These are phyloP conservation scores for Zaprionus vittiger DNA, from an alignment of 1,140 invertebrate species.

Conservation along the genomic window DNA sequence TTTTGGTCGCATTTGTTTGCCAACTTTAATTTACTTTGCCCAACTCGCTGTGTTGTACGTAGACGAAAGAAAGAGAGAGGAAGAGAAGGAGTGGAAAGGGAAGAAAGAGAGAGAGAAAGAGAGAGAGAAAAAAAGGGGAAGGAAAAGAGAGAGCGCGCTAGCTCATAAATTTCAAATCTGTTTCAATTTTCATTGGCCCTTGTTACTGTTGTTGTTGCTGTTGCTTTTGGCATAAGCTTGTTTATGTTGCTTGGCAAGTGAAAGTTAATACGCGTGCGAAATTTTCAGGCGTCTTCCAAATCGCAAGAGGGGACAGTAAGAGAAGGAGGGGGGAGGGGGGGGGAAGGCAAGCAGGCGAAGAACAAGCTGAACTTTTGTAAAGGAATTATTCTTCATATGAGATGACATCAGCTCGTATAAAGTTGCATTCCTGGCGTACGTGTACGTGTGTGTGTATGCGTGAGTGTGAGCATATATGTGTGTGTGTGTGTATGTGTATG, in stretches of 20 bases:
- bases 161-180: conserved; percentile 78
- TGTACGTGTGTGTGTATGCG: conserved; percentile 10
- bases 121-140: no score
- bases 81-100: conserved; percentile 15
- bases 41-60: conserved; percentile 16
- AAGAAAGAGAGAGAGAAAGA: neutral
- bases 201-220: conserved; percentile 14
- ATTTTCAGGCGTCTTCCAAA: conserved; percentile 44
- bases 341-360: conserved; percentile 15
- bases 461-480: conserved; percentile 4
- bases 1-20: conserved; percentile 60
- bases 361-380: conserved; percentile 67
- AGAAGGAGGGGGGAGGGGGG: conserved; percentile 12
- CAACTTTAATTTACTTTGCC: conserved; percentile 66
- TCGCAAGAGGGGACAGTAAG: conserved; percentile 5
- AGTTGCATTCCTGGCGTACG: conserved; percentile 51
- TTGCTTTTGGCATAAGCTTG: conserved; percentile 55
- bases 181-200: conserved; percentile 64
- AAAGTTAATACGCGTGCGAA: conserved; percentile 79
- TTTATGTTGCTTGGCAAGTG: conserved; percentile 71
- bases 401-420: conserved; percentile 68
- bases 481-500: neutral
- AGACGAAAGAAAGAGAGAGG: neutral
- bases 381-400: conserved; percentile 75
- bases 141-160: conserved; percentile 41